Percentiles rank a stretch among this genome's conserved stretches.
Conservation (phyloP, 2,113 vertebrate genomes). For the Piprites chloris region DNA sequence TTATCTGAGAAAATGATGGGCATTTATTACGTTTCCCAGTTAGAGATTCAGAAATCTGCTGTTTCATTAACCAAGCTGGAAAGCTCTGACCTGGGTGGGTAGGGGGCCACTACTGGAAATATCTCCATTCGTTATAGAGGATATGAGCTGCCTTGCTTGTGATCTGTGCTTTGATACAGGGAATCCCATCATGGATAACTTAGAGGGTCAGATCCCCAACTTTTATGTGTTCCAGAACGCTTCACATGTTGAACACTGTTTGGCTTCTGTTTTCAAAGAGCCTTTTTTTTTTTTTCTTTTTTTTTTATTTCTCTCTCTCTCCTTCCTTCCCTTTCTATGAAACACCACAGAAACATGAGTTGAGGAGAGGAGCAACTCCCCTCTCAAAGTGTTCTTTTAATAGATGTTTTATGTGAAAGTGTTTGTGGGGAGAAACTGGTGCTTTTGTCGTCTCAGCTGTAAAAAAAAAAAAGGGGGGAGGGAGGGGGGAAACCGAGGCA, state of each 20-base stretch:
- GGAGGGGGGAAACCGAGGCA: background rate
- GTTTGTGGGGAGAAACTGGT: background rate
- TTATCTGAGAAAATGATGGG: background rate
- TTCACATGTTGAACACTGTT: background rate
- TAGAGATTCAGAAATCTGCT: background rate
- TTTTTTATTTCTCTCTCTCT: background rate
- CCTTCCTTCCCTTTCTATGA: background rate
- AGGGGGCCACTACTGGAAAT: background rate
- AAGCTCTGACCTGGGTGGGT: background rate
- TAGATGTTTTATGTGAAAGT: background rate
- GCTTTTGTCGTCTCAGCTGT: background rate
- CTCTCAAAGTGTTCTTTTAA: background rate
- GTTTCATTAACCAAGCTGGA: background rate
- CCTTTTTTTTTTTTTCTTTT: background rate
- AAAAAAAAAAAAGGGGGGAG: background rate
- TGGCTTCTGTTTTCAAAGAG: background rate
- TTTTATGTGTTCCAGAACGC: background rate
- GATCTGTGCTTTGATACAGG: conserved; percentile 37
- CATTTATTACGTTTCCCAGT: background rate
- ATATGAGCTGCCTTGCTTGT: background rate
- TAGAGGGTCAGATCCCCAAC: background rate
- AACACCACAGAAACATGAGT: background rate
- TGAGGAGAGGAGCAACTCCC: background rate
- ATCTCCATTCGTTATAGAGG: background rate
- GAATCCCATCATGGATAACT: conserved; percentile 9